Evolutionary conservation across 1,140 invertebrate genomes (phyloP).

Genomic region (Ceratoteleas bidentatus): DNA sequence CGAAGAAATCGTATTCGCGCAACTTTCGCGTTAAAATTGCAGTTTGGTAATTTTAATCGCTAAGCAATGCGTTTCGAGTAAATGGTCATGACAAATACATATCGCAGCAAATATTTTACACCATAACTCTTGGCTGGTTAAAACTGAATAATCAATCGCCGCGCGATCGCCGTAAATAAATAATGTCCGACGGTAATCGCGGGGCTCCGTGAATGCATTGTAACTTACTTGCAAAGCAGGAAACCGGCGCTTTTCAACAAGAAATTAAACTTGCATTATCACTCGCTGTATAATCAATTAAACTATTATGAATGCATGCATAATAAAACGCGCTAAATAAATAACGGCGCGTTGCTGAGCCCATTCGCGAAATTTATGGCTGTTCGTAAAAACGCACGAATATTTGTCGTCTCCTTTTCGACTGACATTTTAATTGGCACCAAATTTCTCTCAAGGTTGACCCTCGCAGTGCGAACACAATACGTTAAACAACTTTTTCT

Average conservation of each 20-base stretch:
- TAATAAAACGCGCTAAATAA: too few species aligned
- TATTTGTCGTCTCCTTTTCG: neutral
- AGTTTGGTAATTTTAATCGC: too few species aligned
- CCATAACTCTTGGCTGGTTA: neutral
- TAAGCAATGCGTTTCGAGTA: too few species aligned
- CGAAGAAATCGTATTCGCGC: too few species aligned
- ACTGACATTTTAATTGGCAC: slow-evolving; percentile 13
- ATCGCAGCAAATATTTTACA: neutral
- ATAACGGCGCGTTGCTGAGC: too few species aligned
- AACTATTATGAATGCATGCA: neutral
- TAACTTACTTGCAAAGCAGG: neutral
- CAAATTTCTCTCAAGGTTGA: slow-evolving; percentile 9
- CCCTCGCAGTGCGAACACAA: slow-evolving; percentile 22
- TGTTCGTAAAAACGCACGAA: neutral
- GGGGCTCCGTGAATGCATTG: slow-evolving; percentile 1
- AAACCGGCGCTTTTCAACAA: neutral
- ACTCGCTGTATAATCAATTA: neutral
- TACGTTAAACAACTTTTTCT: slow-evolving; percentile 22
- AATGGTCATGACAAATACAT: too few species aligned
- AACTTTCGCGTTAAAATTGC: too few species aligned
- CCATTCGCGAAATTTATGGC: too few species aligned
- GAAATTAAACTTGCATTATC: neutral
- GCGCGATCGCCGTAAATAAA: neutral
- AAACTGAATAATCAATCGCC: slow-evolving; percentile 2
- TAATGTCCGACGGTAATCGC: neutral